These are phyloP conservation scores for Portevinia maculata DNA, from an alignment of 2,888 invertebrate genomes.

Conservation along the genomic window DNA sequence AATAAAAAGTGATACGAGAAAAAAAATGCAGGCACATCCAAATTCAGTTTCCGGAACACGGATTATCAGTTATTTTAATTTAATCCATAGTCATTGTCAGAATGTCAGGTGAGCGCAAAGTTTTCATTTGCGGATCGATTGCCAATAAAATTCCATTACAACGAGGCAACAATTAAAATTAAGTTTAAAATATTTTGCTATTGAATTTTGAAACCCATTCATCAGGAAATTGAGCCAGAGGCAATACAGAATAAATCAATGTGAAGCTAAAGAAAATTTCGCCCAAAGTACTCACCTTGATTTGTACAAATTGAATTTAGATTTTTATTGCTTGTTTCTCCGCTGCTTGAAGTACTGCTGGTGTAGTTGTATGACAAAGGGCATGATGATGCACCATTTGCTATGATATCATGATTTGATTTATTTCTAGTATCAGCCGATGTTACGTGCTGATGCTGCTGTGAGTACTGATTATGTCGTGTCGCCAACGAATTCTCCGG, in stretches of 20 bases:
- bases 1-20: background rate
- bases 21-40: background rate
- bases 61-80: background rate
- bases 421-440: constrained; percentile 63
- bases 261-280: background rate
- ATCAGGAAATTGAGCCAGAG: background rate
- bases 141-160: background rate
- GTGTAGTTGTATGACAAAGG: constrained; percentile 46
- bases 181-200: constrained; percentile 16
- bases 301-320: constrained; percentile 74
- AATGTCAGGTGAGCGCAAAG: background rate
- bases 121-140: background rate
- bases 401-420: constrained; percentile 69
- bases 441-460: constrained; percentile 57
- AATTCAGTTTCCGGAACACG: background rate
- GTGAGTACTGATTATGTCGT: constrained; percentile 53
- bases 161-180: constrained; percentile 18
- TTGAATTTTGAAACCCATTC: background rate
- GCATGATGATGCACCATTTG: constrained; percentile 73
- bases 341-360: constrained; percentile 19
- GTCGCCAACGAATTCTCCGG: constrained; percentile 26
- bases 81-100: background rate
- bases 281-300: constrained; percentile 68
- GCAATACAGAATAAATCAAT: background rate
- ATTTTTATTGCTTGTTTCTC: constrained; percentile 46